These are phyloP conservation scores for Schizopygopsis pylzovi DNA, from an alignment of 2,797 vertebrate genomes.

Conservation along the genomic window DNA sequence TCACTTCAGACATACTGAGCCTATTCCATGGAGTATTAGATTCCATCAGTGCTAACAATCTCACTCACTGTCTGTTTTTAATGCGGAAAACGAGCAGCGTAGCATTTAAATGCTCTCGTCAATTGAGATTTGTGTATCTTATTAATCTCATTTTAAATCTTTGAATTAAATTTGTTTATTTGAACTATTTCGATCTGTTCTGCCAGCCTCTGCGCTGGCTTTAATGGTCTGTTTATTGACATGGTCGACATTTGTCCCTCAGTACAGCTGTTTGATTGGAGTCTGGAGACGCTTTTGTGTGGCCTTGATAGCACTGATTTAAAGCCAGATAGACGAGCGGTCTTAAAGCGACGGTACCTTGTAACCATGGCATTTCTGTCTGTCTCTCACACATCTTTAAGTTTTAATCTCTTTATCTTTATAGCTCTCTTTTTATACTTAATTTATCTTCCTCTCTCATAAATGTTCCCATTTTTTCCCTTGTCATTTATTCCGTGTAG, in stretches of 20 bases:
- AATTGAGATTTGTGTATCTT: slow-evolving; percentile 3
- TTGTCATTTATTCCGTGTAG: neutral
- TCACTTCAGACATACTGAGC: slow-evolving; percentile 26
- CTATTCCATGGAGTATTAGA: slow-evolving; percentile 21
- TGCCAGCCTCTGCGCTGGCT: neutral
- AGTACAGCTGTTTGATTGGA: slow-evolving; percentile 34
- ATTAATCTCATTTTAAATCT: slow-evolving; percentile 22
- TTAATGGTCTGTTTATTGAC: slow-evolving; percentile 22
- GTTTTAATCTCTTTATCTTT: neutral
- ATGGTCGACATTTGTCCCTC: neutral
- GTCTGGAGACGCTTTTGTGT: slow-evolving; percentile 14
- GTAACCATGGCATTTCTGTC: slow-evolving; percentile 8
- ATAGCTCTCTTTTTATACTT: neutral
- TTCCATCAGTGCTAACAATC: slow-evolving; percentile 19
- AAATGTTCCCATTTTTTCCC: neutral
- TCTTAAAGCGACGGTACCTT: neutral
- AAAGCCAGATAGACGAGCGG: neutral
- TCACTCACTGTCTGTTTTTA: slow-evolving; percentile 2
- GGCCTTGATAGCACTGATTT: slow-evolving; percentile 36
- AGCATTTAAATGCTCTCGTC: neutral
- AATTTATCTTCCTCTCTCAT: neutral
- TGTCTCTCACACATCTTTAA: neutral
- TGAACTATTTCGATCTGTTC: neutral
- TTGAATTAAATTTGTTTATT: slow-evolving; percentile 9
- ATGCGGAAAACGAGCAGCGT: neutral